Evolutionary conservation across 2,797 vertebrate species (phyloP).

Genomic region (Urosaurus nigricauda): DNA sequence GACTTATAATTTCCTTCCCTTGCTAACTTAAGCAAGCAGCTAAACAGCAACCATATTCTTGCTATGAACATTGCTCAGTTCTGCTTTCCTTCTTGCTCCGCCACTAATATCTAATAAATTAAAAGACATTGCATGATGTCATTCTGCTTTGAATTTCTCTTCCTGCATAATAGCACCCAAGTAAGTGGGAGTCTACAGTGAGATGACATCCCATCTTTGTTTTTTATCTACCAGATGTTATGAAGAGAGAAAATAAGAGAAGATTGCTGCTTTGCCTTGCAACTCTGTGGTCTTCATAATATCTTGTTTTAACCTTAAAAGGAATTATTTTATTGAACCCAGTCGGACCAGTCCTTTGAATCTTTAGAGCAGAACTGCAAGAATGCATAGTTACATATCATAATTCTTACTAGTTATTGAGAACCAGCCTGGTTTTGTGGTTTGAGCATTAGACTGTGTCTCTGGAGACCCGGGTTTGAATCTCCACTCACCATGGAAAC

Average conservation of each 20-base stretch:
- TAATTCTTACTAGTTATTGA: not conserved
- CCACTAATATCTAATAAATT: not conserved
- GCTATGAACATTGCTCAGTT: not conserved
- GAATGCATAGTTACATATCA: not conserved
- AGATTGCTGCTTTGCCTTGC: not conserved
- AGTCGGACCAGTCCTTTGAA: not conserved
- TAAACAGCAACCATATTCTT: too few species aligned
- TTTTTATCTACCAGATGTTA: not conserved
- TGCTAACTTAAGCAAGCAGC: too few species aligned
- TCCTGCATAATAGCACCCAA: not conserved
- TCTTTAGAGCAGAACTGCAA: not conserved
- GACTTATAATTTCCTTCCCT: too few species aligned
- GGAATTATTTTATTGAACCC: not conserved
- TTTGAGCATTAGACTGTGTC: too few species aligned
- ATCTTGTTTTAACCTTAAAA: not conserved
- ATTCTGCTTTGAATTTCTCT: not conserved
- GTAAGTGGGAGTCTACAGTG: not conserved
- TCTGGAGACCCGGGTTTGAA: too few species aligned
- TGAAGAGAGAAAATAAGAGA: not conserved
- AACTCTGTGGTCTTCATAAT: not conserved
- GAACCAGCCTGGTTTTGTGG: too few species aligned
- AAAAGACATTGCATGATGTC: not conserved
- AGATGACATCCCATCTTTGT: not conserved
- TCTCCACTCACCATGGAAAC: too few species aligned
- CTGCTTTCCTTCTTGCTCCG: too few species aligned